Evolutionary conservation across 2,797 vertebrate genomes (phyloP), one percentile per base, ranked within the genome.

Genomic region (Bovichtus variegatus): DNA sequence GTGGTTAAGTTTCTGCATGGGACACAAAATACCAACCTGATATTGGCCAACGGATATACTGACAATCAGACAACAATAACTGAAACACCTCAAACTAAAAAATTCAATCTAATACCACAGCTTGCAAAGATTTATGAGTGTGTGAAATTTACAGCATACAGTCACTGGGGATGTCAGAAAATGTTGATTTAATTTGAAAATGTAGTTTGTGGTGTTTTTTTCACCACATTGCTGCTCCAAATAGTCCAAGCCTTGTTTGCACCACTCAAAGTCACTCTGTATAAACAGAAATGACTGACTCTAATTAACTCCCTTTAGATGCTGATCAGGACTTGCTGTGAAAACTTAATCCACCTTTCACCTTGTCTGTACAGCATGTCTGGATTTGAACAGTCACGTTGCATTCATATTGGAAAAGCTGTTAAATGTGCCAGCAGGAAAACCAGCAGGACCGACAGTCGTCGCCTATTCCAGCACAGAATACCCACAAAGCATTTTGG

Each of bases 401-500:
- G 58, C 16, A 40, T 27, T 34, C 65, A 60, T 43, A 29, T 60
- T 62, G 41, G 55, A 72, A 74, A 79, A 80, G 68, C 63, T 80
- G 59, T 70, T 74, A 76, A 77, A 84, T n/a, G 38, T 74, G 78
- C 64, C 85, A 82, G 80, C 57, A 76, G 76, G 84, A 62, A 78
- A 79, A 65, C 38, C 81, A 85, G 76, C 81, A 71, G 70, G 76
- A 79, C 53, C 80, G 61, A 44, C 65, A 67, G 64, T 71, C 23
- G 57, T 66, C 2, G 36, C 75, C 69, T 76, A 76, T 84, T 81
- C 87, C 54, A 72, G 50, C 66, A 57, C 57, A 68, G 55, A 85
- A 78, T 60, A 72, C 43, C 59, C 72, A 79, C 69, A 78, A 84
- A 84, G 57, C 29, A 21, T 79, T 65, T 78, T 88, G 85, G 89